These are phyloP conservation scores for Saccostrea echinata DNA, from an alignment of 1,140 invertebrate genomes.

Conservation along the genomic window DNA sequence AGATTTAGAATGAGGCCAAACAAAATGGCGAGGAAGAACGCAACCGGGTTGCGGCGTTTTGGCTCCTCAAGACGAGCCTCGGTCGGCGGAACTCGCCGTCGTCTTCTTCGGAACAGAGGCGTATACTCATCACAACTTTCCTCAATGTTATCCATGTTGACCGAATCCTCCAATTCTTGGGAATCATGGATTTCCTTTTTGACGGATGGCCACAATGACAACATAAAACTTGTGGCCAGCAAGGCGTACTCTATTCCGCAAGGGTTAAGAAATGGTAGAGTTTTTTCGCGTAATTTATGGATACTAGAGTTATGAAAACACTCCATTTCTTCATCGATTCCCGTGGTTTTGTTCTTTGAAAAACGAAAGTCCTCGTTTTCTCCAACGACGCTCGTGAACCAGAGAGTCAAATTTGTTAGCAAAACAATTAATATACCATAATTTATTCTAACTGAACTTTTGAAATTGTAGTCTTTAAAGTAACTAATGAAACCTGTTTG, in stretches of 20 bases:
- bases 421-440: slow-evolving; percentile 39
- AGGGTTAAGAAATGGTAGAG: background rate
- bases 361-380: background rate
- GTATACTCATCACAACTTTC: slow-evolving; percentile 15
- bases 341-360: background rate
- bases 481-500: slow-evolving; percentile 43
- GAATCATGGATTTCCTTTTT: slow-evolving; percentile 21
- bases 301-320: slow-evolving; percentile 29
- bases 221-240: slow-evolving; percentile 37
- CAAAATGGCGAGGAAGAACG: slow-evolving; percentile 40
- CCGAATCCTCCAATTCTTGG: slow-evolving; percentile 1
- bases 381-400: slow-evolving; percentile 25
- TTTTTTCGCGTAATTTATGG: background rate
- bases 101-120: slow-evolving; percentile 4
- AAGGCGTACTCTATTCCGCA: slow-evolving; percentile 32
- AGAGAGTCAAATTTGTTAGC: slow-evolving; percentile 17
- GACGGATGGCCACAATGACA: slow-evolving; percentile 23
- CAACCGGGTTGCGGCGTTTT: background rate
- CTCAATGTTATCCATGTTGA: background rate
- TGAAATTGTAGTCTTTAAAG: slow-evolving; percentile 36
- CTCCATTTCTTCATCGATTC: background rate
- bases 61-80: background rate
- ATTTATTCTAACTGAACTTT: slow-evolving; percentile 25
- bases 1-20: slow-evolving; percentile 42
- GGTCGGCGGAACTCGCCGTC: background rate